Evolutionary conservation across 2,888 invertebrate species (phyloP), one percentile per base, ranked within the genome.

Genomic region (Ashinkailepas kermadecensis): DNA sequence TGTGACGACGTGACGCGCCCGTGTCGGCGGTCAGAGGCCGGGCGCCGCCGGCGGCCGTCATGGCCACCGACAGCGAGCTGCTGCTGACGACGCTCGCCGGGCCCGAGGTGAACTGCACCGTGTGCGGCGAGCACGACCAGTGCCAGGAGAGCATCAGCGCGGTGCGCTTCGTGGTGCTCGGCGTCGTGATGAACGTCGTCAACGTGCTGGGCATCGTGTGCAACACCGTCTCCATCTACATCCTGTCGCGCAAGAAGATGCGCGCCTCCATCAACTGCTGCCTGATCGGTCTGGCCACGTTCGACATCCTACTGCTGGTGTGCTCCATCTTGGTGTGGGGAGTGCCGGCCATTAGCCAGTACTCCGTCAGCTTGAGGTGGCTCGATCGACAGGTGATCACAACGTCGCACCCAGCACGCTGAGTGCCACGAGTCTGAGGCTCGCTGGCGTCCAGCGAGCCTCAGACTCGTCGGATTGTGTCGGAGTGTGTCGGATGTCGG

Each of bases 201-300:
- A 94, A 94, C 82, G 88, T 93, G 57, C 92, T 93, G 86, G 97
- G 97, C 11, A 91, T 97, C 83, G 90, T 95, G 78, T 97, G 97
- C 84, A 97, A 97, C 88, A 91, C 94, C 82, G 93, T 97, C 82
- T 93, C 96, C 70, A 94, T 95, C 90, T 92, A 96, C 83, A 96
- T 97, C 85, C 90, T 97, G 81, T 94, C 95, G 82, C 91, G 96
- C 82, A 83, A 82, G 59, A 82, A 97, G 88, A 97, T 98, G 97
- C 92, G 95, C 86, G 96, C 96, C 83, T 96, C 97, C 86, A 95
- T 97, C 87, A 97, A 97, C 89, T 95, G 96, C 88, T 91, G 97
- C 86, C 91, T 99, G 83, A 94, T 96, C 84, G 97, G 89, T 0
- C 90, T 99, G 85, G 97, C 98, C 56, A 91, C 95, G 85, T 96